Evolutionary conservation across 2,797 vertebrate genomes (phyloP), one percentile per base, ranked within the genome.

Genomic region (Gila robusta): DNA sequence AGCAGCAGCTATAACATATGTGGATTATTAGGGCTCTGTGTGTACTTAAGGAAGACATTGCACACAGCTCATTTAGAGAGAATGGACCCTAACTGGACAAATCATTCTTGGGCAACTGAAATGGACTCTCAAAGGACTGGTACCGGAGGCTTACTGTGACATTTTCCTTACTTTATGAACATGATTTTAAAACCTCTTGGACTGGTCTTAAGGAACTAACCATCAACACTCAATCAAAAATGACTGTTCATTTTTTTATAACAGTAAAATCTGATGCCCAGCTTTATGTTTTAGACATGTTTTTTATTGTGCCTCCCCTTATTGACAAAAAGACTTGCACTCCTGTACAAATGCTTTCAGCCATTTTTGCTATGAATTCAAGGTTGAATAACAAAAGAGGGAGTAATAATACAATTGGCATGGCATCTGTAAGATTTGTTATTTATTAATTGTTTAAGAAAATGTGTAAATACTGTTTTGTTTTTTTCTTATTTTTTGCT

Each of bases 101-200:
- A 72, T 66, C n/a, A 9, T 79, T 83, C 2, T 62, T 44, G 44
- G 73, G 17, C 39, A 64, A 70, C 7, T 66, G 78, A 84, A 78
- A 49, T 59, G 86, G 81, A 70, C 49, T 88, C 87, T 86, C 78
- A 86, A 90, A 80, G 87, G 90, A 92, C 90, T 89, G 82, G 84
- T 90, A 92, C 91, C 90, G 89, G 91, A 89, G 91, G 89, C 87
- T 90, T 87, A 92, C 92, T 94, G 92, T 95, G 93, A 94, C 88
- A 85, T 86, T 92, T 84, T 52, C 88, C 73, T 88, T 76, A 89
- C 84, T 90, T 91, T 64, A 88, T 69, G 28, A 85, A 90, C 83
- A 70, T 54, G 66, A 47, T 86, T 79, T 81, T 23, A 14, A 70
- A 79, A 78, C 76, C 78, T 41, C 73, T 89, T 87, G 77, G 70